These are phyloP conservation scores for Tamias sibiricus DNA, from an alignment of 2,113 vertebrate species.

Conservation along the genomic window DNA sequence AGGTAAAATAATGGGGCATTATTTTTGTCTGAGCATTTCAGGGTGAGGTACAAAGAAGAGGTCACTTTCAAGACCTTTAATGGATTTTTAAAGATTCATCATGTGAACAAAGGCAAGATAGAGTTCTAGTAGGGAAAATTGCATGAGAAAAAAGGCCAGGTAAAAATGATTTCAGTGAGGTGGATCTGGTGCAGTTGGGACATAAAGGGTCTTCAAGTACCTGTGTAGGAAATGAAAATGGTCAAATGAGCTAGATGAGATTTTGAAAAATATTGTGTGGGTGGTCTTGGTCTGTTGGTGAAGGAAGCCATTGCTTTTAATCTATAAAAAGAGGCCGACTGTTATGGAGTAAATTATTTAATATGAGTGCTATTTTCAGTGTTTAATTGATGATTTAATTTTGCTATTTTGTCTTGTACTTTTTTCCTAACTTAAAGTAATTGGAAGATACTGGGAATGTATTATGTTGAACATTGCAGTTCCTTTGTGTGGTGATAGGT, in stretches of 20 bases:
- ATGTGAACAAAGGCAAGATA: background rate
- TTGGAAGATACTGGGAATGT: background rate
- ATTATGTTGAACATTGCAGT: background rate
- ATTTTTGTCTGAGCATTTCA: slow-evolving; percentile 2
- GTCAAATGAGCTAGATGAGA: background rate
- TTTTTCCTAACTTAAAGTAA: slow-evolving; percentile 19
- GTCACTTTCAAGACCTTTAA: background rate
- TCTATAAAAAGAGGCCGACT: background rate
- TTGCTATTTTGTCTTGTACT: background rate
- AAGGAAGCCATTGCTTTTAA: background rate
- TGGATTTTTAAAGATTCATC: background rate
- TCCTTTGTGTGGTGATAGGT: background rate
- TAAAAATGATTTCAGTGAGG: background rate
- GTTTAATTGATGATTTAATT: background rate
- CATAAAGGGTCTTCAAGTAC: background rate
- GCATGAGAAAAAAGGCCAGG: background rate
- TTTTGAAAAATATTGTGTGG: background rate
- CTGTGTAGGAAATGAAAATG: background rate
- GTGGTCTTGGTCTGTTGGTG: background rate
- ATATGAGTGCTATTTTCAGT: background rate
- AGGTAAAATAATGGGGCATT: background rate
- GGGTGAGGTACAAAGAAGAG: background rate
- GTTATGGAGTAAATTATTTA: background rate
- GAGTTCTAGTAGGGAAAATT: background rate
- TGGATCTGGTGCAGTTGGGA: background rate